Evolutionary conservation across 2,113 vertebrate genomes (phyloP).

Genomic region (Neopipo cinnamomea): DNA sequence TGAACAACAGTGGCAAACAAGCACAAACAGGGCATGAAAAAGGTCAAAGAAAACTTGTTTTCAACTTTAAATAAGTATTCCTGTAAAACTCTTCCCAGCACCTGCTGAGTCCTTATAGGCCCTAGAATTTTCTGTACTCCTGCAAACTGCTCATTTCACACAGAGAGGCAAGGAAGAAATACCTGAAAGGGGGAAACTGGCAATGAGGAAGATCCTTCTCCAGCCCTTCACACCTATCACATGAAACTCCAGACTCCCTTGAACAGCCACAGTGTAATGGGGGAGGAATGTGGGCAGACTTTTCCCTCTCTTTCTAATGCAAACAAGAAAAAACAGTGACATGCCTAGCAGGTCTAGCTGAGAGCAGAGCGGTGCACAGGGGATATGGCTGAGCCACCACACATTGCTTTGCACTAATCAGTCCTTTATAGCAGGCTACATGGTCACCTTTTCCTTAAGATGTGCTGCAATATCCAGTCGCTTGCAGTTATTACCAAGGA

Average conservation of each 20-base stretch:
- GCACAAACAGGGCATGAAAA: slow-evolving; percentile 29
- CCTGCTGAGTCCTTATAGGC: background rate
- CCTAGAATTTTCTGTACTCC: background rate
- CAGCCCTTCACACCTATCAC: fast-evolving
- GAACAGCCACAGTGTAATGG: fast-evolving
- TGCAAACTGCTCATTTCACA: background rate
- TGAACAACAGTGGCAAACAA: slow-evolving; percentile 17
- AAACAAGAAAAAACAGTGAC: background rate
- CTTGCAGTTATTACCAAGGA: background rate
- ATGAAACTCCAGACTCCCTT: background rate
- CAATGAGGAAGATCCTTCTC: background rate
- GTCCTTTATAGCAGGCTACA: background rate
- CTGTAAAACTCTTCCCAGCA: background rate
- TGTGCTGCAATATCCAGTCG: fast-evolving
- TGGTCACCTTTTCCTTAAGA: background rate
- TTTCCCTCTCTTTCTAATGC: background rate
- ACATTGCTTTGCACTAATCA: background rate
- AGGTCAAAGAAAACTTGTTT: slow-evolving; percentile 48
- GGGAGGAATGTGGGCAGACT: background rate
- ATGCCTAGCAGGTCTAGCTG: fast-evolving
- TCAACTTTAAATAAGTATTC: background rate
- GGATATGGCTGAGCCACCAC: background rate
- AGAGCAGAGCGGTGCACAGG: background rate
- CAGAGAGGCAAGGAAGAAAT: background rate
- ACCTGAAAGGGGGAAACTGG: background rate